These are phyloP conservation scores for Charaxes varanes DNA, from an alignment of 1,140 invertebrate species.

Conservation along the genomic window DNA sequence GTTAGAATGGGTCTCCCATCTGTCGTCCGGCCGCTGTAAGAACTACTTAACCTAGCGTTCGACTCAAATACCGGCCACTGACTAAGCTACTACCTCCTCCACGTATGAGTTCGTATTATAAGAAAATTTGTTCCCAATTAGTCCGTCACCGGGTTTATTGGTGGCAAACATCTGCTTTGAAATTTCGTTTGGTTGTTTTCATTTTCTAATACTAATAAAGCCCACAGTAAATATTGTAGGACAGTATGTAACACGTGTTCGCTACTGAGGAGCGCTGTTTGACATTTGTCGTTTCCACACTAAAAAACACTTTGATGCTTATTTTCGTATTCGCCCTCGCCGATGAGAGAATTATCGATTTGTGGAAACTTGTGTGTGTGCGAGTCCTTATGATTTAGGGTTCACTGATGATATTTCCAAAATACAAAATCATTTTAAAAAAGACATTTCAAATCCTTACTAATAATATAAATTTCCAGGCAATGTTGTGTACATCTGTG, in stretches of 20 bases:
- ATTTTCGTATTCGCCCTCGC: constrained; percentile 64
- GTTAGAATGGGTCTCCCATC: no score
- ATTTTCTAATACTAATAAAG: constrained; percentile 63
- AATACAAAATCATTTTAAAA: neutral
- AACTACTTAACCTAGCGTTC: no score
- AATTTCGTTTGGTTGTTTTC: constrained; percentile 53
- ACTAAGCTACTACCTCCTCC: no score
- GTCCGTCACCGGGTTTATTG: constrained; percentile 34
- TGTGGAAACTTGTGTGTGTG: constrained; percentile 55
- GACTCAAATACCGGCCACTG: no score
- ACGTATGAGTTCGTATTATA: no score
- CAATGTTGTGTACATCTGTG: no score
- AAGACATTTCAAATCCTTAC: no score
- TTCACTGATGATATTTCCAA: neutral
- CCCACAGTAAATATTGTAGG: constrained; percentile 67
- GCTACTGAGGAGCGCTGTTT: constrained; percentile 47
- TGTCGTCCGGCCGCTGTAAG: no score
- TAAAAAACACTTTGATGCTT: constrained; percentile 71
- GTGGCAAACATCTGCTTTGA: constrained; percentile 52
- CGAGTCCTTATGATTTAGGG: constrained; percentile 34
- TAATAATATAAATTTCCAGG: no score
- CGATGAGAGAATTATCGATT: constrained; percentile 67
- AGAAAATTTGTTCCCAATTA: constrained; percentile 51
- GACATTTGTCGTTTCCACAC: constrained; percentile 61
- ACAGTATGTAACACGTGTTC: constrained; percentile 69